Base-by-base conservation (phyloP, 2,113 vertebrate species). In the Thamnophis sirtalis region DNA sequence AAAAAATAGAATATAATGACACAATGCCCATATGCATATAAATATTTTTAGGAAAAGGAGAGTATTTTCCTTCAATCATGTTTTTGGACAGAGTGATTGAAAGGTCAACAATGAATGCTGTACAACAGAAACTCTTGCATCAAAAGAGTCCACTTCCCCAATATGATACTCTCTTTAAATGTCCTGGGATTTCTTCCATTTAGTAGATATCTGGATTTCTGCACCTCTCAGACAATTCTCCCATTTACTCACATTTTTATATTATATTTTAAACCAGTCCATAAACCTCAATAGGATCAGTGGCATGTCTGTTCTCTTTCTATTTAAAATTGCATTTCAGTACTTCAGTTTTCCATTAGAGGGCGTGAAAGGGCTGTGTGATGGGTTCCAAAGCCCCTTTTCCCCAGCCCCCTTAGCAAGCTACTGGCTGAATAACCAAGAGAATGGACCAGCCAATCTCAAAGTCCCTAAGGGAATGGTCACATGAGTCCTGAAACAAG, bases 331-430 rank as follows among this genome's bases (percentile, higher is more conserved):
- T 53, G 38, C 33, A 92, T 93, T 88, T 38, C 84, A 85, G 91
- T 92, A 92, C 55, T 94, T 92, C 7, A 9, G 0, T 15, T n/a
- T 96, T 91, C 94, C 95, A 95, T 95, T 55, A 95, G 93, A 91
- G 93, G 94, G 94, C 94, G 96, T 93, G 3, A 87, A 93, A 88
- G 73, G 95, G 91, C 93, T 33, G 91, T 21, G 28, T 0, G 49
- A 87, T 24, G 13, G 7, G 91, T 87, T 86, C 93, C 53, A 92
- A 92, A 92, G 0, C 2, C 9, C 49, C 53, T 87, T 8, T 13
- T 22, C n/a, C 9, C 51, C 33, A 9, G 0, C 4, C 9, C 0
- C 55, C 1, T 0, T 0, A 9, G 0, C 85, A 89, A 84, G 33
- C 73, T 38, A 43, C 17, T 80, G 54, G 24, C 48, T 53, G 43